These are phyloP conservation scores for Coendou prehensilis DNA, from an alignment of 2,797 vertebrate species.

Conservation along the genomic window DNA sequence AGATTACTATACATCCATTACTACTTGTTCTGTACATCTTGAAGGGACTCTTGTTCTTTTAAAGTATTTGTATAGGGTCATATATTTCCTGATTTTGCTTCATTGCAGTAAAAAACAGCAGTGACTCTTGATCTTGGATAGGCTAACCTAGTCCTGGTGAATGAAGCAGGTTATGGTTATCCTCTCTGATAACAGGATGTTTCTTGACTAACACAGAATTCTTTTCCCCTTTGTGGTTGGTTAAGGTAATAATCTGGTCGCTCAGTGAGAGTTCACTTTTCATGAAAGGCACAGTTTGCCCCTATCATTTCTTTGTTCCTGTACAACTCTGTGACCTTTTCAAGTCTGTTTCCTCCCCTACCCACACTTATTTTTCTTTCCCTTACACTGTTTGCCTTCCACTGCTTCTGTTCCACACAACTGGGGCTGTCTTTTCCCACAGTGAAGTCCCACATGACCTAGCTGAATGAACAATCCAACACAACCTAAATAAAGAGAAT, in stretches of 20 bases:
- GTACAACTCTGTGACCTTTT: neutral
- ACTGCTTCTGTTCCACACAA: neutral
- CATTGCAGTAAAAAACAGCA: neutral
- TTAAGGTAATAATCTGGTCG: neutral
- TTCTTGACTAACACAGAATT: neutral
- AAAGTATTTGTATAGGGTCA: neutral
- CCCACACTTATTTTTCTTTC: neutral
- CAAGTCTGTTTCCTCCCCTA: neutral
- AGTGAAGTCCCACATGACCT: neutral
- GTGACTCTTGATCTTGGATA: neutral
- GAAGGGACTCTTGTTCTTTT: neutral
- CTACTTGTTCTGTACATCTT: neutral
- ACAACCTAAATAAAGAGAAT: neutral
- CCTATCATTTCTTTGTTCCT: neutral
- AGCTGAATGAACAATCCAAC: neutral
- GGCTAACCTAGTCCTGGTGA: neutral
- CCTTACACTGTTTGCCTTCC: neutral
- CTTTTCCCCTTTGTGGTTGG: neutral
- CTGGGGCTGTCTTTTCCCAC: neutral
- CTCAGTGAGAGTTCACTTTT: accelerated
- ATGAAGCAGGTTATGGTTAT: accelerated
- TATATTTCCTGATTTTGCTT: neutral
- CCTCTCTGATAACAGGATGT: neutral
- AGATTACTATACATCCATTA: no score
- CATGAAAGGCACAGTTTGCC: neutral